A percentile compares a stretch with the other conserved stretches of the same genome.
Evolutionary conservation across 2,797 vertebrate genomes (phyloP).

Genomic region (Melanotaenia boesemani): DNA sequence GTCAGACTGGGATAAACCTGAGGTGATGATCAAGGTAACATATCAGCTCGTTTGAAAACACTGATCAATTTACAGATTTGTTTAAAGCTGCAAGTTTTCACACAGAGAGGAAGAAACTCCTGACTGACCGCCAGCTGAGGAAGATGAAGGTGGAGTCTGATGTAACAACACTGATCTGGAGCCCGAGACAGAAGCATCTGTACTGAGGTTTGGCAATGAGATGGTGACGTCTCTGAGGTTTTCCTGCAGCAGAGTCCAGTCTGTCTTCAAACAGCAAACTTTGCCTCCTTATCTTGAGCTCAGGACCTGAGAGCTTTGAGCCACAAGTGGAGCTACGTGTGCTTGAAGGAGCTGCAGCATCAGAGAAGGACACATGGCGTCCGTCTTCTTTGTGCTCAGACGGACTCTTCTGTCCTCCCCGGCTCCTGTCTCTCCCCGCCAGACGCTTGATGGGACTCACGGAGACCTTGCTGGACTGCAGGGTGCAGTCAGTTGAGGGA

Average conservation of each 20-base stretch:
- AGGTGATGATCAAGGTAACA: background rate
- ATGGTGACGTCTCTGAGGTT: conserved; percentile 41
- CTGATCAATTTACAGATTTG: background rate
- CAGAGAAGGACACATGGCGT: conserved; percentile 33
- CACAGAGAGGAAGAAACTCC: background rate
- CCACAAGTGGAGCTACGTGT: conserved; percentile 30
- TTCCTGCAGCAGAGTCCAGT: conserved; percentile 18
- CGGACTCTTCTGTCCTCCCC: conserved; percentile 40
- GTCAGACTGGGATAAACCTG: no score
- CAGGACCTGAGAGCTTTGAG: conserved; percentile 40
- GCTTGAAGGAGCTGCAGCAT: conserved; percentile 31
- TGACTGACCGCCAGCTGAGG: conserved; percentile 53
- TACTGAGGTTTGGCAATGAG: conserved; percentile 47
- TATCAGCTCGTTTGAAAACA: background rate
- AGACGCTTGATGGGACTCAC: conserved; percentile 58
- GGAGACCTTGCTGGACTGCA: conserved; percentile 73
- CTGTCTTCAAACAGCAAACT: conserved; percentile 68
- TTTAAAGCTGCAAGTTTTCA: no score
- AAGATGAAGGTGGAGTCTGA: conserved; percentile 29
- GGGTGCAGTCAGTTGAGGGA: background rate
- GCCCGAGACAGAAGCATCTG: conserved; percentile 32
- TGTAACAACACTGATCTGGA: conserved; percentile 55
- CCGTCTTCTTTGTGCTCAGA: conserved; percentile 34
- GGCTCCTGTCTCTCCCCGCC: conserved; percentile 63
- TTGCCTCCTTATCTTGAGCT: conserved; percentile 56